Percentiles rank a stretch among this genome's conserved stretches.
These are phyloP conservation scores for Villa cingulata DNA, from an alignment of 2,888 invertebrate genomes.

Conservation along the genomic window DNA sequence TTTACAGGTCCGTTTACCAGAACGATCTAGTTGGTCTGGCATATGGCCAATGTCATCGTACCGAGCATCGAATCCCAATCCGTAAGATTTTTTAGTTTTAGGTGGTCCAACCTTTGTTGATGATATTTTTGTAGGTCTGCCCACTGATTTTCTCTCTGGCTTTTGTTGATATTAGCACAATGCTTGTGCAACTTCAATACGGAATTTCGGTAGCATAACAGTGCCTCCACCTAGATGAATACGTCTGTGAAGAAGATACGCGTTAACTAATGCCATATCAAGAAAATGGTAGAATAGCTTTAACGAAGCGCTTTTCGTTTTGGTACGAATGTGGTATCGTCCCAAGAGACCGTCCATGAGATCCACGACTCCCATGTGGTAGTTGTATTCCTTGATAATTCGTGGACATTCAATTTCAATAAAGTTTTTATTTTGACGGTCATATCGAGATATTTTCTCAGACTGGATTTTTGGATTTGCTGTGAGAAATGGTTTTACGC, in stretches of 20 bases:
- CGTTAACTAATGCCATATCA: constrained; percentile 6
- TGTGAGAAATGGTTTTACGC: constrained; percentile 4
- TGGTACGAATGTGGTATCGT: too few relatives aligned
- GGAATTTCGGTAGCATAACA: constrained; percentile 5
- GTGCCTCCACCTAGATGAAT: background rate
- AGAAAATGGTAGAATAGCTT: too few relatives aligned
- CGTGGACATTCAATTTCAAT: too few relatives aligned
- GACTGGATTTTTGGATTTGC: background rate
- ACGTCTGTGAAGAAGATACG: constrained; percentile 4
- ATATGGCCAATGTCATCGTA: too few relatives aligned
- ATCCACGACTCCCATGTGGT: constrained; percentile 8
- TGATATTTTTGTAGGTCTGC: background rate
- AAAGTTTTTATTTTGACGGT: too few relatives aligned
- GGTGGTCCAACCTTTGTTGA: background rate
- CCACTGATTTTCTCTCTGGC: too few relatives aligned
- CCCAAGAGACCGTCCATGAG: constrained; percentile 7
- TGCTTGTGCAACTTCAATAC: background rate
- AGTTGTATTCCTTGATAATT: constrained; percentile 6
- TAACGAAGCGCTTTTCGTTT: constrained; percentile 12
- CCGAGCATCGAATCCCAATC: background rate
- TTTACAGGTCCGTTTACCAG: too few relatives aligned
- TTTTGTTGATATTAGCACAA: constrained; percentile 2
- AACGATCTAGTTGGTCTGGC: too few relatives aligned
- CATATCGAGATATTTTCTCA: too few relatives aligned
- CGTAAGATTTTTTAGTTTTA: background rate